Evolutionary conservation across 2,113 vertebrate genomes (phyloP).

Genomic region (Protobothrops flavoviridis): DNA sequence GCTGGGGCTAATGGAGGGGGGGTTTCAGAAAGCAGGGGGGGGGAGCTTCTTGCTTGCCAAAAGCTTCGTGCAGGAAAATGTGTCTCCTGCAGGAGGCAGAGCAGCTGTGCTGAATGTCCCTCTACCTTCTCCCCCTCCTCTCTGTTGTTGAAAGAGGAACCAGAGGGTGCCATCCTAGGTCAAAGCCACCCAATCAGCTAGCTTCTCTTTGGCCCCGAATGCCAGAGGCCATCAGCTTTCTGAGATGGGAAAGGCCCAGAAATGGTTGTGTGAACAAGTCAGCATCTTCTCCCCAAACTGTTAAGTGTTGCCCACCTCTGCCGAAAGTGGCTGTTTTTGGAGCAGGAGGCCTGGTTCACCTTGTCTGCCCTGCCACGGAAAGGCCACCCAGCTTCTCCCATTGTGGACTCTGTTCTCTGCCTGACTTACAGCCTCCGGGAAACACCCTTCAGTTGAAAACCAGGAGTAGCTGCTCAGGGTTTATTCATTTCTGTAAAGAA

Average conservation of each 20-base stretch:
- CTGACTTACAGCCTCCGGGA: not conserved
- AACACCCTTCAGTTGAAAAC: not conserved
- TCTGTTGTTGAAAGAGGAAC: not conserved
- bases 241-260: not conserved
- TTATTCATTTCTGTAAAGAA: not conserved
- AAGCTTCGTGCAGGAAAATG: rapidly evolving
- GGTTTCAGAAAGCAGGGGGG: rapidly evolving
- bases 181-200: not conserved
- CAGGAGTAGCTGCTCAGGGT: not conserved
- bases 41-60: not conserved
- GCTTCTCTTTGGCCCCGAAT: not conserved
- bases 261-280: not conserved
- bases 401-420: not conserved
- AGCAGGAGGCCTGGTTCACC: not conserved
- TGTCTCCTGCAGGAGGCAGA: not conserved
- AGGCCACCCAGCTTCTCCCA: not conserved
- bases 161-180: not conserved
- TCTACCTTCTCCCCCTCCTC: not conserved
- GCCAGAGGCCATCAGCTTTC: not conserved
- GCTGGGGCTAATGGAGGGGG: rapidly evolving
- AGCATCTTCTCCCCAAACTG: not conserved
- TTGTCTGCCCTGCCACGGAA: not conserved
- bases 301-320: not conserved
- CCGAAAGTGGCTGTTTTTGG: not conserved
- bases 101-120: not conserved